Conservation (phyloP, 2,113 vertebrate genomes). For the Cottus gobio region DNA sequence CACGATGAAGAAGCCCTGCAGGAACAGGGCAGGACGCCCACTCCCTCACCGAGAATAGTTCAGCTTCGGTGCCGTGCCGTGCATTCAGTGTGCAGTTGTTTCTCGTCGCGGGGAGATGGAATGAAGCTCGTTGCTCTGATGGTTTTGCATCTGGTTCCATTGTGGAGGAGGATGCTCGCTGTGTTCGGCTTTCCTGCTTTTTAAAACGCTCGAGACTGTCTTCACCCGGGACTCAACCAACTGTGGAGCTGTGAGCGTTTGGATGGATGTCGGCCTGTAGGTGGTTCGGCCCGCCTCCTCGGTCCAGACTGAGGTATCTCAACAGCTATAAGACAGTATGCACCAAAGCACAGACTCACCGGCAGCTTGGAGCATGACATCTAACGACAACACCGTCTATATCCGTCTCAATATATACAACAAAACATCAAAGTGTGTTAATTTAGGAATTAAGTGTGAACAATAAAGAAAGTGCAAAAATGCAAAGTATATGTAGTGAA, state of each 20-base stretch:
- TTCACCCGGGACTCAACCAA: background rate
- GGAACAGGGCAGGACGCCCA: slow-evolving; percentile 60
- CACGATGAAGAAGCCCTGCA: slow-evolving; percentile 54
- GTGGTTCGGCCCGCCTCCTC: background rate
- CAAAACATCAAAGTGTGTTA: too few relatives aligned
- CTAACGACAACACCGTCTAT: background rate
- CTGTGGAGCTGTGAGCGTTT: background rate
- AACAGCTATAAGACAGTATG: background rate
- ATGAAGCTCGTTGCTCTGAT: slow-evolving; percentile 1
- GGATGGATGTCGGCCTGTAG: background rate
- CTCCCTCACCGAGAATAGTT: slow-evolving; percentile 60
- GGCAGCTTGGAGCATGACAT: background rate
- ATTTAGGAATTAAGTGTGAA: too few relatives aligned
- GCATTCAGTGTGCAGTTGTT: slow-evolving; percentile 28
- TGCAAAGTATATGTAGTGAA: too few relatives aligned
- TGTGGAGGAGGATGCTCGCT: background rate
- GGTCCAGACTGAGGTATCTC: background rate
- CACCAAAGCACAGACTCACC: background rate
- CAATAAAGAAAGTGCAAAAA: too few relatives aligned
- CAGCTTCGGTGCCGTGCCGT: slow-evolving; percentile 15
- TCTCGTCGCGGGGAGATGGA: slow-evolving; percentile 10
- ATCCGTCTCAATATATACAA: too few relatives aligned
- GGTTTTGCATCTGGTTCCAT: slow-evolving; percentile 22
- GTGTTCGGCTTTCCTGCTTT: background rate
- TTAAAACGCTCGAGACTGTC: background rate